Conservation (phyloP, 2,797 vertebrate genomes). For the Malurus splendens region DNA sequence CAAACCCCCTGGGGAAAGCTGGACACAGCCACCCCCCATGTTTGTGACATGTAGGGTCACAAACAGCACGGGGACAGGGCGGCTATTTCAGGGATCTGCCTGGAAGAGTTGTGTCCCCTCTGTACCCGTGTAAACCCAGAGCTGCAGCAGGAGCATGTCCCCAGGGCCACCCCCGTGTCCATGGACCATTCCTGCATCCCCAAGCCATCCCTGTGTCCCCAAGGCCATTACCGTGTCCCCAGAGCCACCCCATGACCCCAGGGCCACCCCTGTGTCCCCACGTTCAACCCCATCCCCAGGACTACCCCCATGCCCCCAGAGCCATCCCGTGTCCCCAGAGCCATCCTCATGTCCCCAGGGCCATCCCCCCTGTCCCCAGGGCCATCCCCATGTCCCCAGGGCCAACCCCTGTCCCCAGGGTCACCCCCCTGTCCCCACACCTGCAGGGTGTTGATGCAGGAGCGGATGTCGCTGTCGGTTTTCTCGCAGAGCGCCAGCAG, state of each 20-base stretch:
- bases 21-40: background rate
- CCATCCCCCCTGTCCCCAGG: background rate
- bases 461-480: conserved; percentile 89
- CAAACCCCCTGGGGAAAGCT: background rate
- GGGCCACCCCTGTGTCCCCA: no score
- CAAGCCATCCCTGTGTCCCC: rapidly evolving
- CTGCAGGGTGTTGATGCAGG: conserved; percentile 94
- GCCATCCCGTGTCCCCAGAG: background rate
- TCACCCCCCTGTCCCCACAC: conserved; percentile 30
- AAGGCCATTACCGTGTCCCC: rapidly evolving
- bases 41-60: rapidly evolving
- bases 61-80: background rate
- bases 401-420: rapidly evolving
- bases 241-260: rapidly evolving
- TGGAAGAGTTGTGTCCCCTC: background rate
- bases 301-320: background rate
- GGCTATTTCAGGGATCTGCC: background rate
- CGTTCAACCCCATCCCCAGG: no score
- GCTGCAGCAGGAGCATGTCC: rapidly evolving
- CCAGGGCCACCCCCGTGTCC: rapidly evolving
- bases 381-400: rapidly evolving
- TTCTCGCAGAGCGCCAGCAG: conserved; percentile 89
- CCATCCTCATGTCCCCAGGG: rapidly evolving
- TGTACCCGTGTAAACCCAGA: background rate
- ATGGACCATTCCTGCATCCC: rapidly evolving